A percentile compares a stretch with the other conserved stretches of the same genome.
Evolutionary conservation across 2,888 invertebrate species (phyloP).

Genomic region (Palloptera scutellata): DNA sequence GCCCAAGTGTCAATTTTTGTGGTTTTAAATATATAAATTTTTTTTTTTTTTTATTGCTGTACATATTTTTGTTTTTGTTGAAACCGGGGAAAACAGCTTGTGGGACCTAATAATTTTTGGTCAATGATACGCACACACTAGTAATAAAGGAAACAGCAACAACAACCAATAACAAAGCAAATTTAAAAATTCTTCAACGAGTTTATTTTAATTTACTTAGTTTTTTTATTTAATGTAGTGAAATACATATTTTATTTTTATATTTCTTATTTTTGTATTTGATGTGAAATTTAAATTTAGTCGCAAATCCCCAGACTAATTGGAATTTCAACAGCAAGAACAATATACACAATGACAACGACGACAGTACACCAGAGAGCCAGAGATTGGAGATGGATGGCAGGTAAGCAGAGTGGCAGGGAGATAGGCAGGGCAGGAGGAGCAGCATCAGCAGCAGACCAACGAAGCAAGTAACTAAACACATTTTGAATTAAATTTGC

Average conservation of each 20-base stretch:
- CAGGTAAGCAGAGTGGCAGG: slow-evolving; percentile 6
- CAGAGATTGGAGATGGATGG: too few species aligned
- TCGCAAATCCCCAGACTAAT: slow-evolving; percentile 19
- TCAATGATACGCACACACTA: too few species aligned
- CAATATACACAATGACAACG: slow-evolving; percentile 11
- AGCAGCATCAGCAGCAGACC: slow-evolving; percentile 13
- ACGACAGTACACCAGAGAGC: neutral
- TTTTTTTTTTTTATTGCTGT: neutral
- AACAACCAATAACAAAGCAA: too few species aligned
- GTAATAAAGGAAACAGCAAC: too few species aligned
- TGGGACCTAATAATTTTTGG: too few species aligned
- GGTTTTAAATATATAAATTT: neutral
- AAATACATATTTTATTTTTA: neutral
- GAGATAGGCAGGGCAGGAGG: too few species aligned
- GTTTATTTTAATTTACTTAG: neutral
- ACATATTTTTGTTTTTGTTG: neutral
- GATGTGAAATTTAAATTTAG: slow-evolving; percentile 13
- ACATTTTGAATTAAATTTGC: neutral
- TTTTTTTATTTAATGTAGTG: neutral
- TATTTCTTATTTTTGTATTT: neutral
- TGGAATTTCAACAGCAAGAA: slow-evolving; percentile 18
- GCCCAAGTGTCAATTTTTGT: neutral
- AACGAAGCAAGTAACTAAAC: slow-evolving; percentile 7
- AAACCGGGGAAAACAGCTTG: too few species aligned
- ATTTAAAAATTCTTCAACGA: too few species aligned